phyloP scores from a whole-genome alignment of 2,797 vertebrate genomes.

The Eremophila alpestris region DNA sequence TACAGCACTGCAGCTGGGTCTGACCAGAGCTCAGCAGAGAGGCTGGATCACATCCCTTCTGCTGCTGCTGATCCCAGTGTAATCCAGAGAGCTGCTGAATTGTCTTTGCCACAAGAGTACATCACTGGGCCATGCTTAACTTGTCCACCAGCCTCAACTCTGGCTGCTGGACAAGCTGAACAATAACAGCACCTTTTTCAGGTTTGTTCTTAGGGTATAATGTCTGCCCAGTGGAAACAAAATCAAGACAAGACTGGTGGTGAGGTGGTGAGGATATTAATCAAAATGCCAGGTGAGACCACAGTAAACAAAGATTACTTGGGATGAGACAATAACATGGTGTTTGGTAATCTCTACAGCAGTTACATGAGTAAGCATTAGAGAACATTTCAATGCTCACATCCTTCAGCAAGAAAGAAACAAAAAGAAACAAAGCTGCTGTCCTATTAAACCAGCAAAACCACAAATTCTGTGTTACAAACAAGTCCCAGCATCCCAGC shows the following conservation, averaged over 20 bases:
- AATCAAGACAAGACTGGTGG: not conserved
- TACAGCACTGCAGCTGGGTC: not conserved
- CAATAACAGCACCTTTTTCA: not conserved
- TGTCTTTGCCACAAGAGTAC: not conserved
- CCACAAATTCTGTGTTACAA: not conserved
- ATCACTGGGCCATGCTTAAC: not conserved
- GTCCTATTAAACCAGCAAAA: not conserved
- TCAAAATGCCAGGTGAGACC: not conserved
- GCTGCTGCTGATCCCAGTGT: not conserved
- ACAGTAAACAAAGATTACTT: not conserved
- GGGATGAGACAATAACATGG: not conserved
- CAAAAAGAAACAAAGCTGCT: not conserved
- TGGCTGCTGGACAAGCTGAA: not conserved
- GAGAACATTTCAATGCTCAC: not conserved
- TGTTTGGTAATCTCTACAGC: not conserved
- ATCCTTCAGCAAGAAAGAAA: not conserved
- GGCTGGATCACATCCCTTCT: not conserved
- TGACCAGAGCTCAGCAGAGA: rapidly evolving
- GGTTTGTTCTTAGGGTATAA: not conserved
- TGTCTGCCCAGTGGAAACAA: not conserved
- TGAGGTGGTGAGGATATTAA: not conserved
- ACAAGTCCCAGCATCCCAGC: not conserved
- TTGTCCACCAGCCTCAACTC: not conserved
- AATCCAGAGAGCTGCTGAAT: not conserved
- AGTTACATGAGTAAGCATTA: not conserved